These are phyloP conservation scores for Nymphalis c-album DNA, from an alignment of 2,888 invertebrate genomes.

Conservation along the genomic window DNA sequence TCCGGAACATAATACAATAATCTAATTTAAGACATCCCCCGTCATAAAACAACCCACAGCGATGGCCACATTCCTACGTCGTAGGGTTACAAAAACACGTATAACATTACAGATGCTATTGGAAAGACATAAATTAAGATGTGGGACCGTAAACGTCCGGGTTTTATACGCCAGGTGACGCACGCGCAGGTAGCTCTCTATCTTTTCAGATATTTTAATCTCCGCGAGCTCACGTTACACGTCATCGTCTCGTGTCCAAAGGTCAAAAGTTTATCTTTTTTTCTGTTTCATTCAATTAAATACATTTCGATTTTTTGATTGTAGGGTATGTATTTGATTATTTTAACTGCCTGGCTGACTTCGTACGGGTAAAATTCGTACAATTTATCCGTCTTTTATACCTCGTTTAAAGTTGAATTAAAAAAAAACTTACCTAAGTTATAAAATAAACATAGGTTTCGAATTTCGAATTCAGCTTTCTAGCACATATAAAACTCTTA, in stretches of 20 bases:
- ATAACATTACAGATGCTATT: constrained; percentile 23
- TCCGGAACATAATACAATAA: not conserved
- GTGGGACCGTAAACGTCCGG: constrained; percentile 32
- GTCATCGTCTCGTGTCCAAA: not conserved
- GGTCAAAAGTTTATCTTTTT: not conserved
- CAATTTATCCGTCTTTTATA: too few relatives aligned
- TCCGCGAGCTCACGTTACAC: constrained; percentile 8
- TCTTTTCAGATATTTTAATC: constrained; percentile 28
- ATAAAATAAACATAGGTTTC: too few relatives aligned
- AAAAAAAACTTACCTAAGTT: too few relatives aligned
- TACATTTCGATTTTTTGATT: too few relatives aligned
- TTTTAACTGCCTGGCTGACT: too few relatives aligned
- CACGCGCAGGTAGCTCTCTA: constrained; percentile 32
- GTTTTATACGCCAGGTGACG: constrained; percentile 28
- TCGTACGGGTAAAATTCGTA: too few relatives aligned
- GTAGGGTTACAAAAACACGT: constrained; percentile 31
- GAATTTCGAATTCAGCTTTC: too few relatives aligned
- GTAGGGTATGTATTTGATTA: too few relatives aligned
- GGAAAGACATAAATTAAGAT: constrained; percentile 32
- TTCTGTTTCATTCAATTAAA: too few relatives aligned
- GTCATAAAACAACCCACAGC: constrained; percentile 15
- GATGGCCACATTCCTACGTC: constrained; percentile 2
- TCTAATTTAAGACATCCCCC: constrained; percentile 4
- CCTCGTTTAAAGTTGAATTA: too few relatives aligned
- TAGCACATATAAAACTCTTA: too few relatives aligned